Conservation (phyloP, 2,888 invertebrate genomes). For the Dolichomitus sp. region DNA sequence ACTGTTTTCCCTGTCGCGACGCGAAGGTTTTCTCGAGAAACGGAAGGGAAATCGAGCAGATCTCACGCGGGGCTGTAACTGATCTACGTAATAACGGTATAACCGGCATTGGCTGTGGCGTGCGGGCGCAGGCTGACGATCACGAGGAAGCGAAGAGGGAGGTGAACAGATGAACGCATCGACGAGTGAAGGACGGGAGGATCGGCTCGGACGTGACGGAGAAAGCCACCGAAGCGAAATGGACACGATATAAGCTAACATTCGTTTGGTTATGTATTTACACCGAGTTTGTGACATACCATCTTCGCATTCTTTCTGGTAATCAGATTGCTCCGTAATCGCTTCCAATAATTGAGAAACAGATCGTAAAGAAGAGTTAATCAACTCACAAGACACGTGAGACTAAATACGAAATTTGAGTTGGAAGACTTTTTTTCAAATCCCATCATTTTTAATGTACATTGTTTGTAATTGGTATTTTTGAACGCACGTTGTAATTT, state of each 20-base stretch:
- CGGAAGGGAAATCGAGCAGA: slow-evolving; percentile 78
- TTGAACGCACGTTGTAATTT: too few species aligned
- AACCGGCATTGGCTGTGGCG: slow-evolving; percentile 48
- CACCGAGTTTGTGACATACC: slow-evolving; percentile 15
- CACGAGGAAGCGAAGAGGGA: slow-evolving; percentile 64
- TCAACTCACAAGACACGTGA: background rate
- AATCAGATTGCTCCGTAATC: slow-evolving; percentile 43
- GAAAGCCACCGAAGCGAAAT: slow-evolving; percentile 67
- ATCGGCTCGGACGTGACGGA: slow-evolving; percentile 64
- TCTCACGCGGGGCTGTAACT: slow-evolving; percentile 79
- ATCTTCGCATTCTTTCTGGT: slow-evolving; percentile 30
- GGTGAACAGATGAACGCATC: slow-evolving; percentile 58
- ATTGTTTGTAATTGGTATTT: too few species aligned
- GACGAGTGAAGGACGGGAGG: slow-evolving; percentile 65
- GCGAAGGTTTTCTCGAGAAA: slow-evolving; percentile 41
- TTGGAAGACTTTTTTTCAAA: background rate
- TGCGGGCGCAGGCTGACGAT: slow-evolving; percentile 61
- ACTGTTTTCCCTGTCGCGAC: slow-evolving; percentile 19
- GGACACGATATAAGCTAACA: background rate
- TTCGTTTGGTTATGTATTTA: slow-evolving; percentile 19
- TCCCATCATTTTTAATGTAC: too few species aligned
- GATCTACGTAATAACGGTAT: slow-evolving; percentile 68
- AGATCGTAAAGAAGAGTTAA: slow-evolving; percentile 6
- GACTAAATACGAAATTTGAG: background rate
- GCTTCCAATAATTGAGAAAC: slow-evolving; percentile 13